These are phyloP conservation scores for Eupithecia inturbata DNA, from an alignment of 2,888 invertebrate species.

Conservation along the genomic window DNA sequence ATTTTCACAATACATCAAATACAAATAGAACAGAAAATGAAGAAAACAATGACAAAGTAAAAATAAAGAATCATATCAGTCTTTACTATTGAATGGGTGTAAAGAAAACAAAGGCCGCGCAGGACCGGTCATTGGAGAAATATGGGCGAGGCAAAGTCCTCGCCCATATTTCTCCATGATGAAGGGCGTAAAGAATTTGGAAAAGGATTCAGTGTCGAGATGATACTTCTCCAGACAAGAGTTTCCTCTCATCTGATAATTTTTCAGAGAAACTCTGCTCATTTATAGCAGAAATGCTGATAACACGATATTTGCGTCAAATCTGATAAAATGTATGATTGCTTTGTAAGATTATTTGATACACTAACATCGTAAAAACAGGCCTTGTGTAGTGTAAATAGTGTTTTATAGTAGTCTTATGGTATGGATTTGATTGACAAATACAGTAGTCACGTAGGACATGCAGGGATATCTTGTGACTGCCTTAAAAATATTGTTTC, in stretches of 20 bases:
- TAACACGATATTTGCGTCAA: slow-evolving; percentile 38
- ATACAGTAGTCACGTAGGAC: slow-evolving; percentile 33
- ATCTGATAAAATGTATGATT: slow-evolving; percentile 37
- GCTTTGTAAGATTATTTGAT: slow-evolving; percentile 30
- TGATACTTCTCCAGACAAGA: slow-evolving; percentile 23
- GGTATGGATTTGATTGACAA: slow-evolving; percentile 30
- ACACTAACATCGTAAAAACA: slow-evolving; percentile 35
- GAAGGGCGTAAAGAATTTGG: slow-evolving; percentile 12
- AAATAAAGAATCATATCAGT: background rate
- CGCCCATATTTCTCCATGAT: too few species aligned
- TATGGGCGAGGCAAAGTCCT: background rate
- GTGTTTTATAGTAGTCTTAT: slow-evolving; percentile 20
- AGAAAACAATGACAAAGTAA: background rate
- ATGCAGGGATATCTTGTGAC: slow-evolving; percentile 1
- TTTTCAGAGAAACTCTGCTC: slow-evolving; percentile 6
- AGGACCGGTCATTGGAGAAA: background rate
- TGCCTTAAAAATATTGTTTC: background rate
- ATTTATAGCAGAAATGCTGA: slow-evolving; percentile 30
- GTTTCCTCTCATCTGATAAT: slow-evolving; percentile 21
- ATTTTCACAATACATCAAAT: background rate
- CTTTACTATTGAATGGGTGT: background rate
- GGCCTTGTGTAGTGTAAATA: slow-evolving; percentile 33
- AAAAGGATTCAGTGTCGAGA: slow-evolving; percentile 28
- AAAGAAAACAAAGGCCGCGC: background rate
- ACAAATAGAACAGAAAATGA: background rate